Evolutionary conservation across 2,797 vertebrate species (phyloP).

Genomic region (Sebastolobus altivelis): DNA sequence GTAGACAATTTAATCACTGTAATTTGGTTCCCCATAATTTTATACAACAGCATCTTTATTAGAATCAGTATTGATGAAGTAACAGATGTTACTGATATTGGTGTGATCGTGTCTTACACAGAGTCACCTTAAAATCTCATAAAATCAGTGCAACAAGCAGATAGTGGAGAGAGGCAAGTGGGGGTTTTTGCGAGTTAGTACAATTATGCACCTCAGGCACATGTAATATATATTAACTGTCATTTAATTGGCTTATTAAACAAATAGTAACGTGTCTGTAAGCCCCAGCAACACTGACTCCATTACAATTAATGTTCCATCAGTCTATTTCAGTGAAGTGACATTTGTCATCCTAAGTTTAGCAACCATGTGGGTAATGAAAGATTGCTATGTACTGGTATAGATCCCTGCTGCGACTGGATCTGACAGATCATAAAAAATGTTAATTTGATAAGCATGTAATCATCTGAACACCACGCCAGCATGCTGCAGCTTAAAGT

Average conservation of each 20-base stretch:
- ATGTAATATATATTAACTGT: background rate
- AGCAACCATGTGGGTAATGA: slow-evolving; percentile 55
- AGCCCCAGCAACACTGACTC: slow-evolving; percentile 32
- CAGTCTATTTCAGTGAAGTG: slow-evolving; percentile 60
- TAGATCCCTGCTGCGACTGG: slow-evolving; percentile 34
- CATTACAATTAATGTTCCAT: slow-evolving; percentile 45
- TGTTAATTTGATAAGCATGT: slow-evolving; percentile 47
- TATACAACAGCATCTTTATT: background rate
- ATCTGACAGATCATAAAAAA: slow-evolving; percentile 63
- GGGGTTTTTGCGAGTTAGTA: background rate
- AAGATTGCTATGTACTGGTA: slow-evolving; percentile 31
- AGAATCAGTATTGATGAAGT: background rate
- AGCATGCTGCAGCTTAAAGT: slow-evolving; percentile 12
- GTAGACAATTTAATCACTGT: background rate
- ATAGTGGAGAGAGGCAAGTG: background rate
- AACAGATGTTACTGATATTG: background rate
- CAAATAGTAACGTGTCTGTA: slow-evolving; percentile 32
- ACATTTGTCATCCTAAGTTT: slow-evolving; percentile 65
- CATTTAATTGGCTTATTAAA: slow-evolving; percentile 11
- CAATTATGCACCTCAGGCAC: background rate
- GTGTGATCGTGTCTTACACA: background rate
- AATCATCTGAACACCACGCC: slow-evolving; percentile 24
- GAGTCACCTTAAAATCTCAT: background rate
- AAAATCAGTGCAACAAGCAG: background rate
- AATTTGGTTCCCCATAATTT: background rate